These are phyloP conservation scores for Mesocricetus auratus DNA, from an alignment of 2,113 vertebrate species.

Conservation along the genomic window DNA sequence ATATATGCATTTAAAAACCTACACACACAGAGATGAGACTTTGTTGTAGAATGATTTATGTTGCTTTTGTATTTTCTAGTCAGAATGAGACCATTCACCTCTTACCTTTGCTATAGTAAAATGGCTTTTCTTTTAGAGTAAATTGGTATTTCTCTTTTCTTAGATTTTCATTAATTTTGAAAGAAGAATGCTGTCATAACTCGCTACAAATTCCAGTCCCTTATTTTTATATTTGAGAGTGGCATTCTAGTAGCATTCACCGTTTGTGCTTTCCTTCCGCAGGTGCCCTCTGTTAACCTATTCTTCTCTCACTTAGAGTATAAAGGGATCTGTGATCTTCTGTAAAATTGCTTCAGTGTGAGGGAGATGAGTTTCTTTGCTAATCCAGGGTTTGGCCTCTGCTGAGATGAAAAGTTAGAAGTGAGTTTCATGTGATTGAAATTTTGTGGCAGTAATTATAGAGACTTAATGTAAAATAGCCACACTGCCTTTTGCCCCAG, in stretches of 20 bases:
- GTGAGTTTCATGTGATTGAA: not conserved
- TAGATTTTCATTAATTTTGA: conserved; percentile 34
- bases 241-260: not conserved
- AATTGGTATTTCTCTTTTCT: not conserved
- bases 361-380: not conserved
- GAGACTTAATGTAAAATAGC: not conserved
- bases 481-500: too few species aligned
- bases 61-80: not conserved
- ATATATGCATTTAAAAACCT: not conserved
- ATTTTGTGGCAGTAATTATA: conserved; percentile 14
- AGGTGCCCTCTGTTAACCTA: not conserved
- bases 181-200: not conserved
- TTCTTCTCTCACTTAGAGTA: not conserved
- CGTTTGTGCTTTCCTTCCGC: not conserved
- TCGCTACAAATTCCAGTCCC: not conserved
- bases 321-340: not conserved
- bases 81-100: not conserved
- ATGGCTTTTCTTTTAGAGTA: not conserved
- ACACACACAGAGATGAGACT: not conserved
- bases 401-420: conserved; percentile 8
- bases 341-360: not conserved
- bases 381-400: not conserved
- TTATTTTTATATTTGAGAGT: not conserved
- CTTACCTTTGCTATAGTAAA: not conserved
- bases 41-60: not conserved